Percentiles rank a stretch among this genome's conserved stretches.
phyloP scores from a whole-genome alignment of 2,113 vertebrate species.

The Rissa tridactyla region DNA sequence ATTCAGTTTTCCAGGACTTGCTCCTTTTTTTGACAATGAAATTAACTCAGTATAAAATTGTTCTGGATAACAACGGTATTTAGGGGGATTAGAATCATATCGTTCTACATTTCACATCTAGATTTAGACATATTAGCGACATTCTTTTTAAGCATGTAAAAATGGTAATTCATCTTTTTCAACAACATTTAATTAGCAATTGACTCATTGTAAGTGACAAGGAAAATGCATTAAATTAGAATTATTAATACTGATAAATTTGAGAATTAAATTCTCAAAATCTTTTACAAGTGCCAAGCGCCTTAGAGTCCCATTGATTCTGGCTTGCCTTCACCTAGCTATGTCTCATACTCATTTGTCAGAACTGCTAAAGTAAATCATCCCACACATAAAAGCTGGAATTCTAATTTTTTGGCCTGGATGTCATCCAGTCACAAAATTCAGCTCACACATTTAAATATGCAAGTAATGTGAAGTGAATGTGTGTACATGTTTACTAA shows the following conservation, averaged over 20 bases:
- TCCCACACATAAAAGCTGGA: not conserved
- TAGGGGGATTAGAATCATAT: not conserved
- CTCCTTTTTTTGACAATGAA: conserved; percentile 3
- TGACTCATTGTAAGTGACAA: conserved; percentile 24
- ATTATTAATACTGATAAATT: conserved; percentile 53
- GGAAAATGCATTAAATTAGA: conserved; percentile 41
- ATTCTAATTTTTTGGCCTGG: not conserved
- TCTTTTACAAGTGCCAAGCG: not conserved
- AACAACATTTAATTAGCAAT: conserved; percentile 25
- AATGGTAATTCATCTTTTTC: conserved; percentile 37
- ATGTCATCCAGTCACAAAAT: not conserved
- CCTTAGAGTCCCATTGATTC: not conserved
- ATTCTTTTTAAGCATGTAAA: conserved; percentile 30
- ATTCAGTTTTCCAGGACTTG: not conserved
- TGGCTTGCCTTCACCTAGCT: not conserved
- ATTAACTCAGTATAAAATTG: not conserved
- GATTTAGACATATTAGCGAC: not conserved
- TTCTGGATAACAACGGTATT: not conserved
- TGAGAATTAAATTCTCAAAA: not conserved
- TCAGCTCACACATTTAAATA: not conserved
- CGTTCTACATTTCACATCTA: not conserved
- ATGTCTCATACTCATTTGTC: not conserved
- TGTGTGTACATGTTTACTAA: not conserved
- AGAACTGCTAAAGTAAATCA: not conserved
- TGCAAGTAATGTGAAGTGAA: not conserved